Percentiles rank a stretch among this genome's conserved stretches.
Conservation (phyloP, 2,113 vertebrate species). For the Pelusios castaneus region DNA sequence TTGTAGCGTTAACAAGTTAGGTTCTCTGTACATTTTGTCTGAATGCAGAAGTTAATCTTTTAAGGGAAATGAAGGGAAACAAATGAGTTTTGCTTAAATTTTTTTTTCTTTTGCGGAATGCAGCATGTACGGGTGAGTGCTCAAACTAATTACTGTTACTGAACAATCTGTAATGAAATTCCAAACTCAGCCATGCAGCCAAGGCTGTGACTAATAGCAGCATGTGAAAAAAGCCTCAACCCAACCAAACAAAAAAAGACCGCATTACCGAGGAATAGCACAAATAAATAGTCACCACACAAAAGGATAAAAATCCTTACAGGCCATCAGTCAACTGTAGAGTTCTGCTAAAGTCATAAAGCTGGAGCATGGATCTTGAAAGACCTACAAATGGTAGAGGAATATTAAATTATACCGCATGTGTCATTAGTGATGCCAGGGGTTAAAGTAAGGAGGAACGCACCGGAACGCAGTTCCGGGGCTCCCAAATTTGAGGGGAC, state of each 20-base stretch:
- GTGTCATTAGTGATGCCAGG: background rate
- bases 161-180: constrained; percentile 15
- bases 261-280: background rate
- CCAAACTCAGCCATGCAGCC: background rate
- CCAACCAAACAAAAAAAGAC: background rate
- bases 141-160: constrained; percentile 13
- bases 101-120: background rate
- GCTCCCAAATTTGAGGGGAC: too few relatives aligned
- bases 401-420: background rate
- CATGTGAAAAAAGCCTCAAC: too few relatives aligned
- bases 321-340: background rate
- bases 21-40: constrained; percentile 5
- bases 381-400: background rate
- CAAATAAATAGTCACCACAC: constrained; percentile 13
- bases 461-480: too few relatives aligned
- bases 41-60: background rate
- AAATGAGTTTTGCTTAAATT: background rate
- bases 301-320: background rate
- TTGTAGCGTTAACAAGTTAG: background rate
- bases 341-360: background rate
- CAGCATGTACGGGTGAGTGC: background rate
- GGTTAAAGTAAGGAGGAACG: too few relatives aligned
- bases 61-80: background rate
- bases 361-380: background rate
- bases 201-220: background rate